Percentiles rank a stretch among this genome's conserved stretches.
Conservation (phyloP, 2,888 invertebrate species). For the Eupeodes luniger region DNA sequence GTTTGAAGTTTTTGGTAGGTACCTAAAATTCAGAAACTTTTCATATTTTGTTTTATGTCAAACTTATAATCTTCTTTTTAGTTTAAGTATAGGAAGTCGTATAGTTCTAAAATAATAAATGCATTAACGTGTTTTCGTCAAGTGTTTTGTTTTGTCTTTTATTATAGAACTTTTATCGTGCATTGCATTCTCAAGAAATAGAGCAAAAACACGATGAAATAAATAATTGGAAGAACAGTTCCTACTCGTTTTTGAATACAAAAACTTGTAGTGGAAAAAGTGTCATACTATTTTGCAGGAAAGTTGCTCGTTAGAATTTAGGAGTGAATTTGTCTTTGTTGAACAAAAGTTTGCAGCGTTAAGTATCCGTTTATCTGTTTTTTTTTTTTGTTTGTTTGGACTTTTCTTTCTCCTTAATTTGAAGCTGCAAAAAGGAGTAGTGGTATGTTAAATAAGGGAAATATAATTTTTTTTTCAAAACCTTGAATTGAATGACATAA, state of each 20-base stretch:
- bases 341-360: not conserved
- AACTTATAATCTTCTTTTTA: too few species aligned
- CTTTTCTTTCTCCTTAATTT: not conserved
- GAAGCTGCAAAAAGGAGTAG: not conserved
- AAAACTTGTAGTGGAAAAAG: not conserved
- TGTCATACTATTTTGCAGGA: constrained; percentile 2
- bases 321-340: not conserved
- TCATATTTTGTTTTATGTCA: too few species aligned
- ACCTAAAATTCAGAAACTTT: constrained; percentile 30
- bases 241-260: constrained; percentile 16
- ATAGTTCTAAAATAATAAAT: constrained; percentile 59
- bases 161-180: constrained; percentile 4
- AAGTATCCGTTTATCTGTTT: constrained; percentile 24
- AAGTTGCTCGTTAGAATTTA: not conserved
- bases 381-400: not conserved
- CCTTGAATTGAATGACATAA: too few species aligned
- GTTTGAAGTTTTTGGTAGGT: constrained; percentile 45
- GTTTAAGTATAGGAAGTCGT: constrained; percentile 36
- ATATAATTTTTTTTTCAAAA: not conserved
- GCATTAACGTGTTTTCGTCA: constrained; percentile 58
- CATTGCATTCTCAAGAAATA: not conserved
- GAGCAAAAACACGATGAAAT: not conserved
- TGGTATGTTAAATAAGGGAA: not conserved
- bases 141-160: constrained; percentile 18
- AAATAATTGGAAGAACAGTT: constrained; percentile 16